Evolutionary conservation across 2,113 vertebrate species (phyloP).

Genomic region (Capra hircus): DNA sequence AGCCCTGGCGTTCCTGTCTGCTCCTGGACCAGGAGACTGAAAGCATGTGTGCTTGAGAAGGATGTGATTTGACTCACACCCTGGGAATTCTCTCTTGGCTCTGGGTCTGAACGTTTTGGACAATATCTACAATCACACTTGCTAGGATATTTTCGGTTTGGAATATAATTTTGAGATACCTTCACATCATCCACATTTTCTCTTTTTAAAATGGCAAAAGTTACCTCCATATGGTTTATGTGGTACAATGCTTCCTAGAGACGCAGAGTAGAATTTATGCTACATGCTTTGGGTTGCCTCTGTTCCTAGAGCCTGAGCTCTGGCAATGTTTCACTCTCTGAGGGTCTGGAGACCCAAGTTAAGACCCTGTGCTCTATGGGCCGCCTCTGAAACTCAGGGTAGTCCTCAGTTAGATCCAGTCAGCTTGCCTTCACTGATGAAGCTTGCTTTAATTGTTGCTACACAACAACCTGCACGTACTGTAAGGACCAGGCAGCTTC

Average conservation of each 20-base stretch:
- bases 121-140: neutral
- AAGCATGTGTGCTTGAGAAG: neutral
- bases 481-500: no score
- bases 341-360: neutral
- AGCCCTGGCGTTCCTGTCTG: no score
- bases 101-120: neutral
- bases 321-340: neutral
- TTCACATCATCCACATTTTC: neutral
- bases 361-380: neutral
- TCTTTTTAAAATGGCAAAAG: slow-evolving; percentile 16
- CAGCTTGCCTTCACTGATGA: neutral
- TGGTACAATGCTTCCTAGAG: neutral
- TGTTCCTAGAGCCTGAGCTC: neutral
- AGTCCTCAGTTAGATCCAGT: no score
- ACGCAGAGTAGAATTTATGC: neutral
- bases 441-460: neutral
- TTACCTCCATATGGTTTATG: neutral
- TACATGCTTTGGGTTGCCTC: neutral
- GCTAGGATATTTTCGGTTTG: neutral
- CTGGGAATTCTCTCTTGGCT: neutral
- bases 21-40: neutral
- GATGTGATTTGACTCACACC: neutral
- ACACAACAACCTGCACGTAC: neutral
- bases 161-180: neutral
- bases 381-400: neutral